Evolutionary conservation across 2,113 vertebrate species (phyloP), one percentile per base, ranked within the genome.

Genomic region (Nothocercus julius): DNA sequence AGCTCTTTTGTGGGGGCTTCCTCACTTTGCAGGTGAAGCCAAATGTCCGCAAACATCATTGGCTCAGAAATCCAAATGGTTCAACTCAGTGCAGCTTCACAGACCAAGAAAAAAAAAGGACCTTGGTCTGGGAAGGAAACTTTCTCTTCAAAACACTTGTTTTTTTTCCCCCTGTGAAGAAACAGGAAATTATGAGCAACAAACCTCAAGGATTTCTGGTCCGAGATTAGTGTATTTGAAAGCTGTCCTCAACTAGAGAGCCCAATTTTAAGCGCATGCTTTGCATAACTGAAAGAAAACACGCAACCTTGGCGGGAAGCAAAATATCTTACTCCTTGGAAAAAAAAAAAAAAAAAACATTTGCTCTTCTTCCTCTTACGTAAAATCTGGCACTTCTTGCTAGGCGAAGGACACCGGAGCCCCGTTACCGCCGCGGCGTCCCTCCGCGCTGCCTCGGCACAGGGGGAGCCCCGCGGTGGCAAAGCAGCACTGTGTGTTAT

Each of bases 251-350:
- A 38, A 61, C 49, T 20, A 20, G 51, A 91, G 82, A 78, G 76
- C 61, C 91, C 72, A 89, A 59, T 85, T 85, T 75, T 44, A 76
- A 91, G 58, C 89, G 74, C 68, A 92, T 78, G 61, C 61, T 94
- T 95, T 56, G 92, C 90, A 86, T 94, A 95, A 64, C 90, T 86
- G 69, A 67, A 90, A 72, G 58, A 84, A 89, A 93, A 93, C 70
- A 77, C 0, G 0, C 42, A 67, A 83, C 94, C 94, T 93, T 90
- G 92, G 56, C 58, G 76, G 47, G 49, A 92, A 66, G 87, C 84
- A 90, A 87, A 94, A 68, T 36, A 87, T 56, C 51, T 67, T 36
- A 40, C 24, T 38, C 36, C 76, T 86, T 15, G 9, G 56, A 59
- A 89, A 95, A 22, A 61, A 66, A 87, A 36, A 64, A 62, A 89